Conservation (phyloP, 2,888 invertebrate genomes). For the Aphidoletes aphidimyza region DNA sequence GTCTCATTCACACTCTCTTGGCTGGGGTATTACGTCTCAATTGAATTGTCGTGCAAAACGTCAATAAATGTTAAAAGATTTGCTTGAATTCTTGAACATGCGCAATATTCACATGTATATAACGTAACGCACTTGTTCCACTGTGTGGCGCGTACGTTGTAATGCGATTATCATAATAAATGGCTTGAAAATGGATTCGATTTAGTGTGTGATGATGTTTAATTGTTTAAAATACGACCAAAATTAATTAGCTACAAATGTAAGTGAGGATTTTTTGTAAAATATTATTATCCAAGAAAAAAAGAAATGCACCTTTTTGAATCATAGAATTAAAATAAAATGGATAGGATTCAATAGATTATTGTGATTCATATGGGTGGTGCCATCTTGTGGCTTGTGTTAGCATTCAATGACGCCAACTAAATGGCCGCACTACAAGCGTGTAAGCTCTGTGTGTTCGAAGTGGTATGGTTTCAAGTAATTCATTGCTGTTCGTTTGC, state of each 20-base stretch:
- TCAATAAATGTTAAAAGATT: conserved; percentile 20
- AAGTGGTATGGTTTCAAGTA: neutral
- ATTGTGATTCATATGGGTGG: neutral
- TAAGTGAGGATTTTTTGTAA: no score
- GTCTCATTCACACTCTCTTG: neutral
- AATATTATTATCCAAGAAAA: no score
- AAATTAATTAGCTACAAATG: no score
- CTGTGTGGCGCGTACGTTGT: neutral
- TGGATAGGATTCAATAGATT: no score
- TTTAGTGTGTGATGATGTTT: neutral
- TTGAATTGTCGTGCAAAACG: neutral
- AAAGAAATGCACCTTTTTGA: no score
- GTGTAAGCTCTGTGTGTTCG: neutral
- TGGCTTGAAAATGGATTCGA: neutral
- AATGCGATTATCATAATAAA: neutral
- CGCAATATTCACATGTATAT: neutral
- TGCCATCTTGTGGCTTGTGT: neutral
- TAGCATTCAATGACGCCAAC: neutral
- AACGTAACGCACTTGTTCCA: neutral
- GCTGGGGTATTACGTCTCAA: neutral
- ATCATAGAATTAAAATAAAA: no score
- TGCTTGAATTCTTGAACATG: neutral
- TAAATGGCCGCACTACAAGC: neutral
- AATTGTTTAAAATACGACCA: no score
- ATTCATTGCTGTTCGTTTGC: neutral